Evolutionary conservation across 2,113 vertebrate genomes (phyloP), one percentile per base, ranked within the genome.

Genomic region (Eudyptes chrysolophus): DNA sequence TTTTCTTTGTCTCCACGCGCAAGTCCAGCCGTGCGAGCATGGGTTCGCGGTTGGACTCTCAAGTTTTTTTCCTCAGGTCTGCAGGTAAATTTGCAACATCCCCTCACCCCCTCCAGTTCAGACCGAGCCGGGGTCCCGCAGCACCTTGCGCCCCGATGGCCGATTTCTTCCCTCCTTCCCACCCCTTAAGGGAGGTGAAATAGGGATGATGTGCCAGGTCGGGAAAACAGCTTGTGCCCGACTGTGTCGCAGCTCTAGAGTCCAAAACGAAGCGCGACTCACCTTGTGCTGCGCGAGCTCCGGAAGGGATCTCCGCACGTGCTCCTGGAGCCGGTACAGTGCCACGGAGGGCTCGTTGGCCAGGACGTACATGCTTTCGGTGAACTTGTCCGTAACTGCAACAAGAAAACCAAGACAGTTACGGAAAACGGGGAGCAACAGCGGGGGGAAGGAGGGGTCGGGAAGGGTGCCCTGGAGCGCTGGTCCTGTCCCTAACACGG

Each of bases 271-370:
- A 25, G 22, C 12, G 2, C 0, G 3, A 15, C 98, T 62, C 61
- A 99, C 99, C 98, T 99, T 99, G 92, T 99, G 99, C 77, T 99
- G 99, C 8, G 99, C 99, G 16, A 99, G 97, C 64, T 99, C 99
- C 0, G 99, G 99, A 13, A 99, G 98, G 2, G 99, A 99, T 17
- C 99, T 97, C 34, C 99, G 97, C 36, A 99, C 99, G 3, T 99
- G 99, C 65, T 99, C 99, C 98, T 99, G 99, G 34, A 99, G 98
- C 6, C 99, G 98, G 98, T 99, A 99, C 14, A 99, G 98, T 0
- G 99, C 99, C 95, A 99, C 99, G 0, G 99, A 99, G 1, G 99
- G 99, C 96, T 99, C 99, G 24, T 99, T 99, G 52, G 99, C 99
- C 96, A 99, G 98, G 46, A 99, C 98, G 19, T 99, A 99, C 98